These are phyloP conservation scores for Oxyura jamaicensis DNA, from an alignment of 2,113 vertebrate species.

Conservation along the genomic window DNA sequence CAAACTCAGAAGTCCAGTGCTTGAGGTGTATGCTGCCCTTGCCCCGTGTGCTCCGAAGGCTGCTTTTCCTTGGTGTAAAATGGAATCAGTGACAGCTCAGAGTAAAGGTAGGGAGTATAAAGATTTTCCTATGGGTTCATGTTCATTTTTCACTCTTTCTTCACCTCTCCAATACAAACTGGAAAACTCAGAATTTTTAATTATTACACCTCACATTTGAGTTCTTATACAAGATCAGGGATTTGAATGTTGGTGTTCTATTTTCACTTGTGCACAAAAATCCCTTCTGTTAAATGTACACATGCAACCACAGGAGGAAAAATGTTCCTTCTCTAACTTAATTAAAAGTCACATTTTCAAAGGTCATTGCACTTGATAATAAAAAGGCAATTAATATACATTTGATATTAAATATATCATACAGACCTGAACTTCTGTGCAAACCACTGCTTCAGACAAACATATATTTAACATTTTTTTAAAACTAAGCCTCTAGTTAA, in stretches of 20 bases:
- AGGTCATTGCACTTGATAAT: conserved; percentile 70
- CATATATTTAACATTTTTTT: background rate
- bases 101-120: background rate
- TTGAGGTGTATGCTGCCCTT: background rate
- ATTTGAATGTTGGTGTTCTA: background rate
- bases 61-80: background rate
- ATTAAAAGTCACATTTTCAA: conserved; percentile 61
- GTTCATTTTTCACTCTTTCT: background rate
- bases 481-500: conserved; percentile 35
- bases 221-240: background rate
- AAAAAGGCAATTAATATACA: conserved; percentile 58
- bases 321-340: conserved; percentile 17
- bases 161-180: background rate
- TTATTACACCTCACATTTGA: background rate
- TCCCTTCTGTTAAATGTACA: background rate
- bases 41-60: background rate
- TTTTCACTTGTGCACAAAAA: conserved; percentile 25
- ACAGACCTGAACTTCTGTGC: conserved; percentile 52
- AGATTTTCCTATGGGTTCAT: background rate
- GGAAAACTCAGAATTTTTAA: background rate
- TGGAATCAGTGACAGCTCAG: background rate
- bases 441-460: conserved; percentile 38
- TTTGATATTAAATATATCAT: conserved; percentile 44
- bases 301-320: background rate
- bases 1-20: background rate